Base-by-base conservation (phyloP, 2,797 vertebrate genomes). In the Poeciliopsis presidionis region DNA sequence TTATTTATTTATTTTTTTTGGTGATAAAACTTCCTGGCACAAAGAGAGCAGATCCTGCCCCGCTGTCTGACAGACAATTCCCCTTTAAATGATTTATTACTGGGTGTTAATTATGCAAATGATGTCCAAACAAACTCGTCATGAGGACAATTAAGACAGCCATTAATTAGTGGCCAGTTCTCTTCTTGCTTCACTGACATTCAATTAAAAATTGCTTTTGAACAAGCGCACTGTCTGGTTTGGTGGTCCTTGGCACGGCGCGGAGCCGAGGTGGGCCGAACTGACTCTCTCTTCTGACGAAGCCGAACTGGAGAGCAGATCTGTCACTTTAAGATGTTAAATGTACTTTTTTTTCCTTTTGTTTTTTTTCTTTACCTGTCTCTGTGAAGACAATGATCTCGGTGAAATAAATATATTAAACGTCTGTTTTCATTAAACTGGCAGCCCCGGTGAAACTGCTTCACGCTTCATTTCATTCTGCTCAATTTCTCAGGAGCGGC, bases 21-120 rank as follows among this genome's bases (percentile, higher is more conserved):
- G 85, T 75, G 91, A 91, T 93, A 91, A 93, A 94, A 93, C 92
- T 91, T 93, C 87, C 90, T 91, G 93, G 91, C 92, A 94, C 92
- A 93, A 94, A 94, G 90, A 90, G 91, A 81, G 74, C 90, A 84
- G 90, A 93, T 94, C 90, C 92, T 93, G 90, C 90, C 87, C 90
- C 75, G 86, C 91, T 90, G 93, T 93, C 95, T 94, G 92, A 94
- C 93, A 95, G 97, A 96, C 97, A 98, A 97, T 93, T 97, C 97
- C 96, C 97, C 97, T 98, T 98, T 98, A 97, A 99, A 99, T 99
- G 98, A 99, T 99, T 99, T 98, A 99, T 99, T 98, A 97, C 98
- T 96, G 97, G 96, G 97, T 98, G 97, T 97, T 98, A 98, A 99
- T 99, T 99, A 99, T 99, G 98, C 97, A 99, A 98, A 99, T 98